A percentile compares a stretch with the other conserved stretches of the same genome.
phyloP scores from a whole-genome alignment of 2,113 vertebrate species.

The Ibidorhyncha struthersii region DNA sequence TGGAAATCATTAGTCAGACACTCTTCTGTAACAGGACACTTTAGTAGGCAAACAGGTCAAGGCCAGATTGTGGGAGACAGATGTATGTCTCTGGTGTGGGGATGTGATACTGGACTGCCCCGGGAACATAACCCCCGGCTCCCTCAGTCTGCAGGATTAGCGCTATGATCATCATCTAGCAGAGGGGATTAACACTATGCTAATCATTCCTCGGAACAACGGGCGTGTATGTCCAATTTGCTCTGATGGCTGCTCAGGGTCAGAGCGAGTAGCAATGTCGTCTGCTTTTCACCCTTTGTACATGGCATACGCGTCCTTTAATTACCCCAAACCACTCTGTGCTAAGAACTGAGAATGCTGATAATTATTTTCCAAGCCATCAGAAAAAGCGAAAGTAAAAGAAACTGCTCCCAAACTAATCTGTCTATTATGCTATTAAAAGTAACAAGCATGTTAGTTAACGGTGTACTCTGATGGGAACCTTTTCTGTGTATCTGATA shows the following conservation, averaged over 20 bases:
- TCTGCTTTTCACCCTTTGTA: neutral
- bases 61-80: neutral
- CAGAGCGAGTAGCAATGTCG: neutral
- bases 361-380: neutral
- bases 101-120: neutral
- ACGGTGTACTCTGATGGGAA: neutral
- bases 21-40: neutral
- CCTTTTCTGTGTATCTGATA: neutral
- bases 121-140: neutral
- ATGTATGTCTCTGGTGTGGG: fast-evolving
- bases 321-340: neutral
- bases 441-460: neutral
- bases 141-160: neutral
- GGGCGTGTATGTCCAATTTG: neutral
- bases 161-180: neutral
- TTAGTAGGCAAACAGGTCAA: neutral
- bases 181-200: neutral
- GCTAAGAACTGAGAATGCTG: neutral
- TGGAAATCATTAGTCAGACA: neutral
- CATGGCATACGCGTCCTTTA: neutral
- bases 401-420: neutral
- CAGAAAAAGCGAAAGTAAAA: neutral
- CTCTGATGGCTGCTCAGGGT: neutral
- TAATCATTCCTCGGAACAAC: neutral
- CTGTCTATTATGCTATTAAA: neutral